A percentile compares a stretch with the other conserved stretches of the same genome.
phyloP scores from a whole-genome alignment of 2,113 vertebrate genomes.

The Uria aalge region DNA sequence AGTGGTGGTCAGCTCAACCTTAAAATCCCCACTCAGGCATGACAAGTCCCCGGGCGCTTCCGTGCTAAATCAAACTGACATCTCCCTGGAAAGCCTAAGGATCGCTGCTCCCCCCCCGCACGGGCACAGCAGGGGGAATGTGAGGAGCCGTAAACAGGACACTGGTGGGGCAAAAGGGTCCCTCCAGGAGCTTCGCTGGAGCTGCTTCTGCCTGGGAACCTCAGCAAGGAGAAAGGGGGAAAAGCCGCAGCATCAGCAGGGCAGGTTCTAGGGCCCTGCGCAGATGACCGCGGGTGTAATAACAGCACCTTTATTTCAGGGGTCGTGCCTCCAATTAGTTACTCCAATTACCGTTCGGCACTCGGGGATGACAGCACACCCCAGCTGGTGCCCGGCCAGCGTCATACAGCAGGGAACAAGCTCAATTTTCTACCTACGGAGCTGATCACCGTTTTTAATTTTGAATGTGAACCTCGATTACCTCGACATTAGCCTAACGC shows the following conservation, averaged over 20 bases:
- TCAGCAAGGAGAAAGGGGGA: background rate
- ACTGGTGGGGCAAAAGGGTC: background rate
- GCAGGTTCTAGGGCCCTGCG: background rate
- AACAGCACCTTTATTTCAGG: background rate
- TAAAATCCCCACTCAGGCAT: background rate
- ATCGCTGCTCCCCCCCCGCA: background rate
- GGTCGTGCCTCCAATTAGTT: background rate
- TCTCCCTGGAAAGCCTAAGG: background rate
- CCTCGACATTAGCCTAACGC: background rate
- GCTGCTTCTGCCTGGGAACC: background rate
- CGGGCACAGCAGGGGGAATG: accelerated
- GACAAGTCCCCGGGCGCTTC: background rate
- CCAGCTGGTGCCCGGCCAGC: background rate
- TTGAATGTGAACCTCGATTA: background rate
- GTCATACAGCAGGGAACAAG: background rate
- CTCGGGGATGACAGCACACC: background rate
- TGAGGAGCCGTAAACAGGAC: background rate
- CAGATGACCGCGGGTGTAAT: background rate
- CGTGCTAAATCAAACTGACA: background rate
- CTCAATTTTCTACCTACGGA: background rate
- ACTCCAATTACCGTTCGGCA: background rate
- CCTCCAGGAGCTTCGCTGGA: background rate
- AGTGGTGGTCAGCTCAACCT: background rate
- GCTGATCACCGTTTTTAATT: background rate
- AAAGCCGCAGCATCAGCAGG: background rate